A percentile compares a stretch with the other conserved stretches of the same genome.
Evolutionary conservation across 2,113 vertebrate species (phyloP).

Genomic region (Urocitellus parryii): DNA sequence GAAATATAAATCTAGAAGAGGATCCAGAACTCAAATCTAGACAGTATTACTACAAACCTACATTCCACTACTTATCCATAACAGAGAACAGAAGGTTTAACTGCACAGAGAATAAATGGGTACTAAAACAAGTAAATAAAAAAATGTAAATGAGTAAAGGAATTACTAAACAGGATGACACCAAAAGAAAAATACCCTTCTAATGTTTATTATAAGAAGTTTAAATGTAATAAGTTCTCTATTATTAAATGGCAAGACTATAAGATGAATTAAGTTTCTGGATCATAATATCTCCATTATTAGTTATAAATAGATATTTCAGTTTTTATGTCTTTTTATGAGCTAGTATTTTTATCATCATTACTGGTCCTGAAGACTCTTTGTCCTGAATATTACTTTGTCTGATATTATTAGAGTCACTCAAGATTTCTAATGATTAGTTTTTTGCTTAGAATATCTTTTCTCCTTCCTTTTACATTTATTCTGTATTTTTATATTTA

Average conservation of each 20-base stretch:
- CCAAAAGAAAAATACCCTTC: background rate
- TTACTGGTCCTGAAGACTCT: background rate
- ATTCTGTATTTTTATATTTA: background rate
- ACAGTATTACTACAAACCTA: background rate
- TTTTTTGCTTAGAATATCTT: no score
- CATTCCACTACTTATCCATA: background rate
- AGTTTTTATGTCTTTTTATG: background rate
- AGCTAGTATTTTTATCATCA: conserved; percentile 9
- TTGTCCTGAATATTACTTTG: background rate
- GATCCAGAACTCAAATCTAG: background rate
- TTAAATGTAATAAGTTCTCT: background rate
- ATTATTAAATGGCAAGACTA: background rate
- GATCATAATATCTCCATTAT: background rate
- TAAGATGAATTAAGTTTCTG: background rate
- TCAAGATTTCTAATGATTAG: background rate
- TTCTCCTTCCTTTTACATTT: no score
- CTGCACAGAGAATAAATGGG: conserved; percentile 9
- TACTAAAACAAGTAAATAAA: background rate
- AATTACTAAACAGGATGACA: background rate
- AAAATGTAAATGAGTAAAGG: background rate
- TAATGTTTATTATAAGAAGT: conserved; percentile 20
- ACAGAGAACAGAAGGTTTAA: background rate
- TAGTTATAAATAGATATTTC: background rate
- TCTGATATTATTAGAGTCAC: background rate
- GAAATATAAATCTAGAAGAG: background rate